Evolutionary conservation across 2,797 vertebrate genomes (phyloP), one percentile per base, ranked within the genome.

Genomic region (Liasis olivaceus): DNA sequence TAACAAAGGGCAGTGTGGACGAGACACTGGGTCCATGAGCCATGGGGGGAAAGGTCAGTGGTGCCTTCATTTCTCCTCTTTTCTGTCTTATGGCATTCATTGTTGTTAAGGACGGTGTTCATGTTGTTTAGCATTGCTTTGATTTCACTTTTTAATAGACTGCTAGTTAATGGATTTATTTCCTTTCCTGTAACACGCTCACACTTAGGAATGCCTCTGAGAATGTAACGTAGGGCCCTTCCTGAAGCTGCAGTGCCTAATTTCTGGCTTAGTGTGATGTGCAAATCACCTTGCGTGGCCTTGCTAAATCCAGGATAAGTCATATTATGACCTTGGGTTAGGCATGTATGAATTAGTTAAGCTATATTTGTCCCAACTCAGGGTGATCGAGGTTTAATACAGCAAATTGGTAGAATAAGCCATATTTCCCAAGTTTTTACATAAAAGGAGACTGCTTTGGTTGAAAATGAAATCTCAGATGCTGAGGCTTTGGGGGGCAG

Each of bases 1-100:
- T 96, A 99, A 99, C 97, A 99, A 99, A 97, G 99, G 99, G 86
- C 99, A 99, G 85, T 99, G 99, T 98, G 99, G 99, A 91, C 97
- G 99, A 97, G 99, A 99, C 96, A 99, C 99, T 1, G 99, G 99
- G 89, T 97, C 99, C 94, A 99, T 99, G 98, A 99, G 95, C 96
- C 99, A 99, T 96, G 98, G 99, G 94, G 99, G 99, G 56, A 99
- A 99, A 98, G 99, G 99, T 99, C 94, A 97, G 95, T 47, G 24
- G 4, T 26, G 63, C 26, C n/a, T 22, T 11, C 24, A 59, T 56
- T 26, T 28, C n/a, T 54, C 12, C 54, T 22, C 6, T 60, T 59
- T 63, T 89, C 15, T 60, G 56, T 14, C 31, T 86, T 15, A 26
- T n/a, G 58, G 24, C 54, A 11, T 66, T n/a, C 14, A 17, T 59